These are phyloP conservation scores for Dioctria linearis DNA, from an alignment of 2,888 invertebrate genomes.

Conservation along the genomic window DNA sequence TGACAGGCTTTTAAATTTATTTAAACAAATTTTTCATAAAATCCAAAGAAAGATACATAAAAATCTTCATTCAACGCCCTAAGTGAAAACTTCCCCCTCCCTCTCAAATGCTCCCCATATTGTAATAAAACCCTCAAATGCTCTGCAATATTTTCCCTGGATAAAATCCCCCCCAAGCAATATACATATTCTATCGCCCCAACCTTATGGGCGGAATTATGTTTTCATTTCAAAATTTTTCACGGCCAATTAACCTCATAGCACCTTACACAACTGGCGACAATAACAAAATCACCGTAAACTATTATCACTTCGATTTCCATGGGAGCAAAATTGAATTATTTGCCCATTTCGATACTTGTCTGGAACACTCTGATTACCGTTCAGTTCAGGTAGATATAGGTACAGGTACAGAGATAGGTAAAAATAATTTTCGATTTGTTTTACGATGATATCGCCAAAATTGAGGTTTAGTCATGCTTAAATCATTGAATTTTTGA, in stretches of 20 bases:
- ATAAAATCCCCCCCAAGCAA: constrained; percentile 9
- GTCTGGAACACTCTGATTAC: constrained; percentile 21
- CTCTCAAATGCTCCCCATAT: no score
- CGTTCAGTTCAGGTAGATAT: not conserved
- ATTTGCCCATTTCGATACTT: constrained; percentile 54
- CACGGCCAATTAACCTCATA: constrained; percentile 70
- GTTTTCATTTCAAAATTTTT: constrained; percentile 70
- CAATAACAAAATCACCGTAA: constrained; percentile 40
- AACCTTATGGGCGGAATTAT: constrained; percentile 38
- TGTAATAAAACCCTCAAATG: no score
- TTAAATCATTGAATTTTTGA: constrained; percentile 5
- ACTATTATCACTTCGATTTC: constrained; percentile 60
- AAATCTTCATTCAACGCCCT: no score
- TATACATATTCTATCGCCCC: not conserved
- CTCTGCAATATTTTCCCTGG: no score
- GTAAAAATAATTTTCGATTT: constrained; percentile 7
- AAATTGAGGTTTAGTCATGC: constrained; percentile 21
- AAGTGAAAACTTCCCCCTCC: no score
- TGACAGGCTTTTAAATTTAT: no score
- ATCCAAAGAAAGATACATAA: no score
- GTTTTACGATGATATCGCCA: constrained; percentile 18
- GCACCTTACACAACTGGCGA: constrained; percentile 52
- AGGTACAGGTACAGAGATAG: no score
- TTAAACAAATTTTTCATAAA: no score
- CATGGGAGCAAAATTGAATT: constrained; percentile 59